Base-by-base conservation (phyloP, 2,113 vertebrate genomes). In the Clarias magur region DNA sequence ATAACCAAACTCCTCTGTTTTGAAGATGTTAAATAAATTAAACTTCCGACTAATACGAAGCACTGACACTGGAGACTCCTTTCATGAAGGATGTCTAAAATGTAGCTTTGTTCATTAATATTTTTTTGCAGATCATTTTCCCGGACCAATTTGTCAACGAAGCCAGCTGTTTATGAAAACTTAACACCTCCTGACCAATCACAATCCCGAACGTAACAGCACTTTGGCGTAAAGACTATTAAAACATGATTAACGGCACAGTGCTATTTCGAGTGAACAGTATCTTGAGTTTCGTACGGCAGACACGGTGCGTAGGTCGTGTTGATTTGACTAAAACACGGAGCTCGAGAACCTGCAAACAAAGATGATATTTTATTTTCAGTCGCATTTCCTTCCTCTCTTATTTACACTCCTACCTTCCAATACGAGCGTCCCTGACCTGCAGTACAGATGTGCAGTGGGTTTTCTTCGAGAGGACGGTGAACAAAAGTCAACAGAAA, bases 311-410 rank as follows among this genome's bases (percentile, higher is more conserved):
- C 17, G n/a, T 48, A 16, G 53, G 48, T 56, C 25, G 25, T 56
- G 75, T 27, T 25, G 72, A 53, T 75, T 11, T 53, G 48, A 78
- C 25, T 27, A 25, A 76, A n/a, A 53, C 48, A 15, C 6, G 48
- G 25, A 54, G 75, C 56, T 56, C 56, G 53, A 13, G 27, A 78
- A 75, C 38, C 19, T 1, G 17, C 34, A 48, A 75, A 48, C 19
- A 48, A 75, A 48, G 56, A 56, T 27, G 7, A 56, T 56, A 79
- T 79, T 79, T 79, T 79, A 79, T 79, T 79, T 53, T 27, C 75
- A 79, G 53, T 56, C n/a, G 25, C 4, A 27, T 59, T 59, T 59
- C n/a, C 56, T 80, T 79, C 53, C 21, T 80, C 10, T 59, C 27
- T 57, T 80, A 59, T 59, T 80, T 80, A 80, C 19, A 62, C 79